Conservation (phyloP, 2,113 vertebrate species). For the Thunnus thynnus region DNA sequence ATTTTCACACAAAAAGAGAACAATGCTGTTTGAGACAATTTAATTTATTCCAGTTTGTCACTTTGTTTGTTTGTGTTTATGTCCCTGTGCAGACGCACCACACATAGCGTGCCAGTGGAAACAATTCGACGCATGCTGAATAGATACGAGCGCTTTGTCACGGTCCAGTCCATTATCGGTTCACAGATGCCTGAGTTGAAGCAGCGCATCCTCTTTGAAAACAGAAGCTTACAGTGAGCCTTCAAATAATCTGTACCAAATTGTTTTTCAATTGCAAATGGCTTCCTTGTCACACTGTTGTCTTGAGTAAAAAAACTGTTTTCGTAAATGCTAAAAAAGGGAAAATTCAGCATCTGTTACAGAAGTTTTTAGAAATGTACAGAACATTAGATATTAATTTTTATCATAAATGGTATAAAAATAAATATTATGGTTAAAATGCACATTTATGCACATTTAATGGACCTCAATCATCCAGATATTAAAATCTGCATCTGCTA, state of each 20-base stretch:
- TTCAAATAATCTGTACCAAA: neutral
- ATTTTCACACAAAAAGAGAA: neutral
- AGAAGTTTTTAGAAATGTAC: too few relatives aligned
- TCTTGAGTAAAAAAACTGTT: too few relatives aligned
- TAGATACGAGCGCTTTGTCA: conserved; percentile 89
- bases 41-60: neutral
- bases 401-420: too few relatives aligned
- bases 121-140: conserved; percentile 93
- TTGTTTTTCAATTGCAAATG: neutral
- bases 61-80: conserved; percentile 40
- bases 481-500: too few relatives aligned
- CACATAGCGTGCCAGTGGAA: conserved; percentile 91
- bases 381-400: too few relatives aligned
- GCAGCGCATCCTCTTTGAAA: conserved; percentile 65
- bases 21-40: neutral
- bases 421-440: too few relatives aligned
- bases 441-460: too few relatives aligned
- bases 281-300: too few relatives aligned
- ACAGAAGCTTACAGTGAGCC: conserved; percentile 67
- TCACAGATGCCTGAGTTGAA: conserved; percentile 82
- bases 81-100: conserved; percentile 86
- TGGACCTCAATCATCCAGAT: too few relatives aligned
- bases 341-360: too few relatives aligned
- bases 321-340: too few relatives aligned
- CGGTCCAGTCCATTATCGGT: conserved; percentile 89